Evolutionary conservation across 2,797 vertebrate species (phyloP), one percentile per base, ranked within the genome.

Genomic region (Sebastes variabilis): DNA sequence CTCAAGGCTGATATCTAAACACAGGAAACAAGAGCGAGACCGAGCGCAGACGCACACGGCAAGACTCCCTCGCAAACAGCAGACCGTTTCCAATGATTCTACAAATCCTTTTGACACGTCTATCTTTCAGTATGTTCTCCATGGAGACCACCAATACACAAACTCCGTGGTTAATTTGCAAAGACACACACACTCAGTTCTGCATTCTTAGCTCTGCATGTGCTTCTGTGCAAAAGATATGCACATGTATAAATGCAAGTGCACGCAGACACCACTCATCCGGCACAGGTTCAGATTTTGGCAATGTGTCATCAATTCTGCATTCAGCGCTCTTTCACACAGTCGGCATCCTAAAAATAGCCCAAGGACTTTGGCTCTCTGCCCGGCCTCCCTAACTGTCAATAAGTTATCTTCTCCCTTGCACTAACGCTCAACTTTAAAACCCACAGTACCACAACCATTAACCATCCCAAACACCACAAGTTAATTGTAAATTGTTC

Each of bases 321-420:
- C 79, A 79, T 92, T 90, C 90, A 86, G 87, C 68, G 81, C 83
- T 91, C 93, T 96, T 95, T 96, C 92, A 94, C 94, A 95, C 92
- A 95, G 93, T 94, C 94, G 93, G 92, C 87, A 77, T 79, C 84
- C 93, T 95, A 95, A 94, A 96, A 95, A 96, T 96, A 96, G 93
- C 86, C 77, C 82, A 90, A 94, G 91, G 94, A 88, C 92, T 91
- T 92, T 94, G 94, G 95, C 93, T 81, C 66, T 72, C 82, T 90
- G 91, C 94, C 94, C 83, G 66, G 88, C 72, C 82, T 92, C 85
- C 77, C 91, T 92, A 94, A 94, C 93, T 94, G 93, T 95, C 92
- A 92, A 93, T 94, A 92, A 85, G 78, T 93, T 91, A 93, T 92
- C 92, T 85, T 83, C 87, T 60, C 62, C 60, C 79, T 87, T 2